Percentiles rank a stretch among this genome's conserved stretches.
These are phyloP conservation scores for Callospermophilus lateralis DNA, from an alignment of 2,113 vertebrate genomes.

Conservation along the genomic window DNA sequence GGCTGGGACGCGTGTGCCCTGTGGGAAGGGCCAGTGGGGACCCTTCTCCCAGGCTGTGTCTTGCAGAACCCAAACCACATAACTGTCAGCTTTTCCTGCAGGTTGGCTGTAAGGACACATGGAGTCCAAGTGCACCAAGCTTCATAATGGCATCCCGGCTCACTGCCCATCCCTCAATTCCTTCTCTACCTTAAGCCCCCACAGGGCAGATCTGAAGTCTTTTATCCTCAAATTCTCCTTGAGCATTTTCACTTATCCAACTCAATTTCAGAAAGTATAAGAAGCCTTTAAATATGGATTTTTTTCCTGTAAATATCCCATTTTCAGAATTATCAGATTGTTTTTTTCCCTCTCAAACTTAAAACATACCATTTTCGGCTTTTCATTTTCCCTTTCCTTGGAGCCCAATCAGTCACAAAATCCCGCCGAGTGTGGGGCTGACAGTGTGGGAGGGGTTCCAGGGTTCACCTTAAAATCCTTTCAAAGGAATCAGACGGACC, in stretches of 20 bases:
- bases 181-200: neutral
- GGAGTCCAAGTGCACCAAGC: neutral
- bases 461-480: neutral
- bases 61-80: neutral
- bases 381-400: neutral
- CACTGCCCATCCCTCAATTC: neutral
- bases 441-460: no score
- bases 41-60: neutral
- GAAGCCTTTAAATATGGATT: neutral
- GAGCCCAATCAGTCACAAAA: neutral
- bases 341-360: neutral
- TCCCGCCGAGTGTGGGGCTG: neutral
- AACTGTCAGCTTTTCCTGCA: neutral
- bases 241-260: neutral
- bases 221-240: slow-evolving; percentile 28
- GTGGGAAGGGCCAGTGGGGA: neutral
- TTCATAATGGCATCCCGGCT: neutral
- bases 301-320: neutral
- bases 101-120: neutral
- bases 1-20: neutral
- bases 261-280: slow-evolving; percentile 18
- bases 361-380: neutral
- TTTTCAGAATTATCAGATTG: neutral
- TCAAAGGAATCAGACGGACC: neutral
- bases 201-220: neutral